These are phyloP conservation scores for Nemoura dubitans DNA, from an alignment of 2,888 invertebrate species.

Conservation along the genomic window DNA sequence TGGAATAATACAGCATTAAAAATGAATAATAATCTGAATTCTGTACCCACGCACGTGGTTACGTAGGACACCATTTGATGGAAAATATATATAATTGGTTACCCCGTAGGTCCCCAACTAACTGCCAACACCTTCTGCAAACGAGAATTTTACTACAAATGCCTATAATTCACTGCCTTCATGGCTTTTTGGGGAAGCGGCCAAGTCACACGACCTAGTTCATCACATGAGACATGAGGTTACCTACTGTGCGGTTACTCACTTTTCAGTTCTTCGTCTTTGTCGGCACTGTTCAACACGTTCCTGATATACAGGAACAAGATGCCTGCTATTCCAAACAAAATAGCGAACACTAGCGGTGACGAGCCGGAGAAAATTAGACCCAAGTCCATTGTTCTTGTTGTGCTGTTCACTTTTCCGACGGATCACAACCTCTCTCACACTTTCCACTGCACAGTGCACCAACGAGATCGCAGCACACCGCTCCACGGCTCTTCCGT, in stretches of 20 bases:
- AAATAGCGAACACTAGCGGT: conserved; percentile 49
- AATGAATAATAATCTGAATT: neutral
- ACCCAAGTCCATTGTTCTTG: conserved; percentile 49
- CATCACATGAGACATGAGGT: neutral
- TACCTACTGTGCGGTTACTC: conserved; percentile 43
- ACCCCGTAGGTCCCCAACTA: neutral
- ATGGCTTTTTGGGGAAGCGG: conserved; percentile 12
- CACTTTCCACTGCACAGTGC: neutral
- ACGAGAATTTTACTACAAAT: neutral
- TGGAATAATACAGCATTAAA: no score
- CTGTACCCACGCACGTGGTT: neutral
- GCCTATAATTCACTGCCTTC: neutral
- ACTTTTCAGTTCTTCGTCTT: conserved; percentile 50
- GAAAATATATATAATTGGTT: neutral
- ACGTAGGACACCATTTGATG: neutral
- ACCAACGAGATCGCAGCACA: neutral
- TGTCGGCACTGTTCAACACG: conserved; percentile 48
- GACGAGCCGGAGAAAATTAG: conserved; percentile 47
- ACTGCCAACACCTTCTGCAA: neutral
- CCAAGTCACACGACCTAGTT: conserved; percentile 2
- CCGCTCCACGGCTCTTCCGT: conserved; percentile 20
- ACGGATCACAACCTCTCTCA: neutral
- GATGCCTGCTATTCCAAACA: conserved; percentile 51
- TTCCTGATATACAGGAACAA: conserved; percentile 50
- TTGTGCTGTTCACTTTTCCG: neutral